Base-by-base conservation (phyloP, 2,797 vertebrate species). In the Sebastes hopkinsi region DNA sequence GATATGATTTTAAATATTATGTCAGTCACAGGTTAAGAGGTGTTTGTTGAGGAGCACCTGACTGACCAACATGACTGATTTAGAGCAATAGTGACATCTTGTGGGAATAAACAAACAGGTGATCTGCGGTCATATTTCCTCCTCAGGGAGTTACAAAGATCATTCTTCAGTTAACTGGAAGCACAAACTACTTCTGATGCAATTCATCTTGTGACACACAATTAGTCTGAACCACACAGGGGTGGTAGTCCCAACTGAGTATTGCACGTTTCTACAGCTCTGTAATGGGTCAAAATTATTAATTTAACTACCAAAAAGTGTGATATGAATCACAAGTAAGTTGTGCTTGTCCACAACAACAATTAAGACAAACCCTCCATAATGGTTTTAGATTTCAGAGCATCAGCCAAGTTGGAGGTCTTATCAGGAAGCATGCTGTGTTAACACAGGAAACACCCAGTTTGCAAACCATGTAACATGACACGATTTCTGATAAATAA, bases 1-100 rank as follows among this genome's bases (percentile, higher is more conserved):
- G 38, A 36, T n/a, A 10, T 32, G 13, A 56, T 69, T 29, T 1
- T 12, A 34, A 34, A 65, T 8, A 8, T 16, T 38, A 10, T 59
- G 10, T 79, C 5, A 68, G 20, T 52, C 42, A 62, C 4, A 29
- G 1, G n/a, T 50, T 27, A 14, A 30, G 34, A 68, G 23, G 16
- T 50, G 18, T 75, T 66, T 56, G 12, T n/a, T 52, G 2, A 58
- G 20, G 8, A 55, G 20, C 12, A 42, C 27, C 23, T 14, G 5
- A 8, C 10, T 71, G 30, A 52, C 20, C 27, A 69, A 55, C 38
- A 29, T 50, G 4, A 62, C 29, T 68, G 3, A 79, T 67, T 88
- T 27, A 70, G 81, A 87, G 69, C 84, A 93, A 95, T 83, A 87
- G 86, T 92, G 92, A 95, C 92, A 94, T 92, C 92, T 95, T 93